Evolutionary conservation across 2,797 vertebrate genomes (phyloP), one percentile per base, ranked within the genome.

Genomic region (Hydrocynus forskahlii): DNA sequence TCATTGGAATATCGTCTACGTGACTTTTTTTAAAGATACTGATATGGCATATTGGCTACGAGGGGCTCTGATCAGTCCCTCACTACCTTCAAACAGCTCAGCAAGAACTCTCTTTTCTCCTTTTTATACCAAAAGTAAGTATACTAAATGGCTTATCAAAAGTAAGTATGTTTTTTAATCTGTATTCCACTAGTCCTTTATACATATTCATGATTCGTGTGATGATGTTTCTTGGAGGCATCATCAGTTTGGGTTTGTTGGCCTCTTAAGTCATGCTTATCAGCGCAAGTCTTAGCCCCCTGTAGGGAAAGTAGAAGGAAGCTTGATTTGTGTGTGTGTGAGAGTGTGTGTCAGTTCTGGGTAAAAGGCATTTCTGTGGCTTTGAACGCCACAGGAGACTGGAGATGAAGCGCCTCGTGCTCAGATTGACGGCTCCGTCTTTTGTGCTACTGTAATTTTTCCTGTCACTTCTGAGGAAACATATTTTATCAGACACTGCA

Each of bases 281-380:
- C 82, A 76, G 78, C 75, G 68, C 73, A 59, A 89, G 78, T 0
- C 50, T 73, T 74, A 85, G 83, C 76, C 84, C 83, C 89, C 89
- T 84, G 87, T 85, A 68, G 89, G 81, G 88, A 85, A 83, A 81
- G 85, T 79, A 79, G 79, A 82, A 87, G 87, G 75, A 70, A 68
- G 73, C 84, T 78, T 57, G 74, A 83, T 86, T 87, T 84, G 86
- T 81, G 86, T 76, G 83, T 48, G 45, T 48, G 45, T 48, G 45
- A 4, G 45, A 4, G 40, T 43, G 40, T 89, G 86, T 86, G 55
- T 85, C 78, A 23, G 72, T 57, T 1, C 9, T 78, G 73, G 50
- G 48, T 23, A 45, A 60, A 68, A 76, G 79, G 71, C 48, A 66
- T 70, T 21, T 21, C 70, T 40, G 55, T 64, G 71, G 69, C 70